Evolutionary conservation across 2,888 invertebrate genomes (phyloP).

Genomic region (Nowickia ferox): DNA sequence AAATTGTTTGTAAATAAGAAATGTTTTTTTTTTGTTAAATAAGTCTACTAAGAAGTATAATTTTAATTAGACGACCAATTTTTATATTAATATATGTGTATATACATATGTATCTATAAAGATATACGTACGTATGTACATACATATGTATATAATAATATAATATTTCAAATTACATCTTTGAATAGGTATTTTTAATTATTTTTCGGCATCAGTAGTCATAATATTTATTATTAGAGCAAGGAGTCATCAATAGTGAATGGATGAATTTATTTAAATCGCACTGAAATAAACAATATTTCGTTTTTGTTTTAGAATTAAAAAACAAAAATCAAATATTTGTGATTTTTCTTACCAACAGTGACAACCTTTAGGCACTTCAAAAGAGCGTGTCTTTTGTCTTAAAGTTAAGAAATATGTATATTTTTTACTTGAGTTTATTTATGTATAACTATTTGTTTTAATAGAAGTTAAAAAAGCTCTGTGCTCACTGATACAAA

Average conservation of each 20-base stretch:
- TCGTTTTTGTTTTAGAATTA: not conserved
- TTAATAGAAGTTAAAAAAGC: too few species aligned
- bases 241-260: constrained; percentile 54
- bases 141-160: not conserved
- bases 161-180: constrained; percentile 43
- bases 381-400: not conserved
- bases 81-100: constrained; percentile 5
- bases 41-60: constrained; percentile 47
- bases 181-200: not conserved
- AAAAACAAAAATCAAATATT: not conserved
- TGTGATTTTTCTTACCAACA: not conserved
- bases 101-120: not conserved
- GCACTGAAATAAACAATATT: constrained; percentile 6
- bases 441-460: too few species aligned
- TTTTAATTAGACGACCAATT: constrained; percentile 47
- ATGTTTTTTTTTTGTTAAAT: constrained; percentile 32
- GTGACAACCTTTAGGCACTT: not conserved
- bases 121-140: not conserved
- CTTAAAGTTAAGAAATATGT: too few species aligned
- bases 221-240: constrained; percentile 67
- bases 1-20: constrained; percentile 45
- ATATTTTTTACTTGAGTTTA: too few species aligned
- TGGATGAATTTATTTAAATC: constrained; percentile 17
- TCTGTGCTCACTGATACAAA: too few species aligned
- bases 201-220: constrained; percentile 17